Percentiles rank a stretch among this genome's conserved stretches.
phyloP scores from a whole-genome alignment of 2,797 vertebrate genomes.

The Pangasius sanitwongsei region DNA sequence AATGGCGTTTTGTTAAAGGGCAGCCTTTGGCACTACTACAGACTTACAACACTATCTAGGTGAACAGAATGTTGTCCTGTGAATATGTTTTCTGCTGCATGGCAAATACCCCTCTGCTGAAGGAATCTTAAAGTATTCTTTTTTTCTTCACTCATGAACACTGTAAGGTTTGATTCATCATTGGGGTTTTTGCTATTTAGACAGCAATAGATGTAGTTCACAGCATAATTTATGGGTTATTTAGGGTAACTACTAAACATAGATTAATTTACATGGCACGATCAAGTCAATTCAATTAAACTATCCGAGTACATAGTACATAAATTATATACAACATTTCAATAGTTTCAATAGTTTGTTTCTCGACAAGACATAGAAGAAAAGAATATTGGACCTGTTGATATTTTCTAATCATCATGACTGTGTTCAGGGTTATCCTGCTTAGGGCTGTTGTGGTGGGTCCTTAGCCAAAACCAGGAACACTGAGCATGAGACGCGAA shows the following conservation, averaged over 20 bases:
- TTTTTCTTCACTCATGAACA: neutral
- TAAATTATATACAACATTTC: neutral
- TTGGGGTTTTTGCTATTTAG: neutral
- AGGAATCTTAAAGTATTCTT: neutral
- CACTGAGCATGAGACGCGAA: neutral
- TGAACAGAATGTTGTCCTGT: neutral
- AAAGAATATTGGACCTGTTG: neutral
- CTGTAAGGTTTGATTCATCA: neutral
- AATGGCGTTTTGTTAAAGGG: slow-evolving; percentile 48
- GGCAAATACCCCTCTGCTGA: neutral
- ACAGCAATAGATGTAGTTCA: neutral
- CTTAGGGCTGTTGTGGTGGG: neutral
- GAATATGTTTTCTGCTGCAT: neutral
- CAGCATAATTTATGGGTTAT: neutral
- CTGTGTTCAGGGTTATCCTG: neutral
- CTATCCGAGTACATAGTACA: neutral
- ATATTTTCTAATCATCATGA: neutral
- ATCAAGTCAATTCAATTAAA: neutral
- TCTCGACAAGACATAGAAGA: neutral
- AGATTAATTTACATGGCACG: neutral
- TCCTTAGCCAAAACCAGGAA: neutral
- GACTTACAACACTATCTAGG: slow-evolving; percentile 1
- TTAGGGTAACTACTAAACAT: neutral
- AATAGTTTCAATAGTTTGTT: neutral
- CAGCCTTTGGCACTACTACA: slow-evolving; percentile 31